Percentiles rank a stretch among this genome's conserved stretches.
These are phyloP conservation scores for Xyrauchen texanus DNA, from an alignment of 2,113 vertebrate species.

Conservation along the genomic window DNA sequence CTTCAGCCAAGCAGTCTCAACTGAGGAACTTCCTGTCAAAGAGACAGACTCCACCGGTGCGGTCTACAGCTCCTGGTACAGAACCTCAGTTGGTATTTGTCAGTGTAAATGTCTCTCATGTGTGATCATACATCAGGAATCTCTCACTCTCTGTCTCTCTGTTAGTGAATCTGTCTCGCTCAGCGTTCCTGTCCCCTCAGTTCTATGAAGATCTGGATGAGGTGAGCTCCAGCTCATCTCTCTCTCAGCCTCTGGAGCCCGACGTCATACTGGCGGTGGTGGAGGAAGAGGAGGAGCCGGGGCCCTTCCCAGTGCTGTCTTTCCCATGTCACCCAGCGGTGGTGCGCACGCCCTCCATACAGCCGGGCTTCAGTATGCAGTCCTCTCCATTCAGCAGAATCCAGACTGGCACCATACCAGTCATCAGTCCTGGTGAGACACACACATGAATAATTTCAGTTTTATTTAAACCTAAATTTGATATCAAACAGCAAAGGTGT, in stretches of 20 bases:
- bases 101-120: too few species aligned
- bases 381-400: constrained; percentile 77
- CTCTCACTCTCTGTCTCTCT: not conserved
- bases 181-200: constrained; percentile 90
- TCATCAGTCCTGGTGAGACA: constrained; percentile 66
- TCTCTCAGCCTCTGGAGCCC: constrained; percentile 82
- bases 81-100: not conserved
- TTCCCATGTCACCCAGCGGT: constrained; percentile 81
- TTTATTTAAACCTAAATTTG: not conserved
- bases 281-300: constrained; percentile 71
- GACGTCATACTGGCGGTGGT: constrained; percentile 73
- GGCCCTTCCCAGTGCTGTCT: constrained; percentile 40
- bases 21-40: constrained; percentile 94
- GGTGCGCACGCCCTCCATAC: constrained; percentile 85
- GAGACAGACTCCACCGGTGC: constrained; percentile 88
- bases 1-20: constrained; percentile 86
- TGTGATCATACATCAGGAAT: not conserved
- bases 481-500: too few species aligned
- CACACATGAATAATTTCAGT: too few species aligned
- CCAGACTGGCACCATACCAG: constrained; percentile 55
- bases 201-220: constrained; percentile 93
- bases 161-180: constrained; percentile 87
- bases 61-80: constrained; percentile 94
- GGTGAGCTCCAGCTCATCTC: constrained; percentile 86
- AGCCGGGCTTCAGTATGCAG: constrained; percentile 80